Conservation (phyloP, 2,113 vertebrate genomes). For the Pampusana beccarii region DNA sequence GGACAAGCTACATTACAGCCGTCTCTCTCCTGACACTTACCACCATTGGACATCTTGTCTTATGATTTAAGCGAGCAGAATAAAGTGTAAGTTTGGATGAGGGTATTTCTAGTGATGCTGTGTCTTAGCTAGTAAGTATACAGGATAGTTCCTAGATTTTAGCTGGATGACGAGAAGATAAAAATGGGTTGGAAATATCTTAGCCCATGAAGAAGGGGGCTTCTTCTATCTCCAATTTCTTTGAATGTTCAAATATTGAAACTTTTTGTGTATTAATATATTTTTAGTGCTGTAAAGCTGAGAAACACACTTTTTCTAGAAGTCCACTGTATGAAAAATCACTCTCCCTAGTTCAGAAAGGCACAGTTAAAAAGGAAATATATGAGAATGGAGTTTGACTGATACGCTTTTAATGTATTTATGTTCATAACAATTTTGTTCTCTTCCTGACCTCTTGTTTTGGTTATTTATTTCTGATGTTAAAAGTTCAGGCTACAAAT, state of each 20-base stretch:
- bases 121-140: not conserved
- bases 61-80: not conserved
- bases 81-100: not conserved
- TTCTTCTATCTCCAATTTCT: not conserved
- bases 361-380: conserved; percentile 28
- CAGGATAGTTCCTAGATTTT: not conserved
- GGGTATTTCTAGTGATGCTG: not conserved
- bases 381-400: conserved; percentile 23
- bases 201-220: not conserved
- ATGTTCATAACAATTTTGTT: not conserved
- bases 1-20: not conserved
- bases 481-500: conserved; percentile 45
- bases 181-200: not conserved
- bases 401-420: conserved; percentile 40
- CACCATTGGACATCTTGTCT: not conserved
- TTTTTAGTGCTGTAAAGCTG: not conserved
- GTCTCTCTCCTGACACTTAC: not conserved
- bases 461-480: conserved; percentile 58
- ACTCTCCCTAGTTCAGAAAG: not conserved
- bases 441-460: conserved; percentile 41
- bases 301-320: not conserved
- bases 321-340: not conserved
- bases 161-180: not conserved
- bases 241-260: not conserved
- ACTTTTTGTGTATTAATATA: not conserved